Percentiles rank a stretch among this genome's conserved stretches.
These are phyloP conservation scores for Drosophila antonietae DNA, from an alignment of 2,888 invertebrate species.

Conservation along the genomic window DNA sequence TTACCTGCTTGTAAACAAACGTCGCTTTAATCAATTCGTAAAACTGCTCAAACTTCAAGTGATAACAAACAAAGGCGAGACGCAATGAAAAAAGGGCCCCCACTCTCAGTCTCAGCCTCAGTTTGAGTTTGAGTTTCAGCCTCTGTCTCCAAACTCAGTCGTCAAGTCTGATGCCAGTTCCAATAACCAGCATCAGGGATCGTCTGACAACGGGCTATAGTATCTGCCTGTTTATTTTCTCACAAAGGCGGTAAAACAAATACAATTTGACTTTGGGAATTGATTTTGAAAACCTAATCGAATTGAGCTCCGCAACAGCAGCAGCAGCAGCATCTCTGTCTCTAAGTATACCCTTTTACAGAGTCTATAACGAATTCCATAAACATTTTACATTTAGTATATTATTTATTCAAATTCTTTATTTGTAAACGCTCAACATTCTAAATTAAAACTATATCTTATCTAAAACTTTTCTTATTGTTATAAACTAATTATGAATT, in stretches of 20 bases:
- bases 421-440: background rate
- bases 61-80: constrained; percentile 79
- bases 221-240: constrained; percentile 72
- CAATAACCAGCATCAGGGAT: constrained; percentile 47
- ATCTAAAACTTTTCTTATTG: too few species aligned
- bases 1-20: constrained; percentile 78
- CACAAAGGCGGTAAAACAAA: constrained; percentile 74
- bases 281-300: constrained; percentile 79
- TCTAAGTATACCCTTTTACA: constrained; percentile 32
- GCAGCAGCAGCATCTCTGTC: constrained; percentile 8
- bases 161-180: constrained; percentile 5
- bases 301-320: constrained; percentile 39
- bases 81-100: constrained; percentile 62
- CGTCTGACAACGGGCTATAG: constrained; percentile 20
- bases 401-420: background rate
- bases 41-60: constrained; percentile 68
- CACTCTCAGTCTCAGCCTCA: constrained; percentile 31
- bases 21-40: constrained; percentile 75
- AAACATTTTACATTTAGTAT: background rate
- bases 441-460: background rate
- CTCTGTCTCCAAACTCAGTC: constrained; percentile 25
- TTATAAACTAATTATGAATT: background rate
- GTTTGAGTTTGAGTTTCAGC: background rate
- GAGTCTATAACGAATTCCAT: background rate
- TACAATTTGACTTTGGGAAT: constrained; percentile 57